Evolutionary conservation across 2,113 vertebrate genomes (phyloP).

Genomic region (Channa argus): DNA sequence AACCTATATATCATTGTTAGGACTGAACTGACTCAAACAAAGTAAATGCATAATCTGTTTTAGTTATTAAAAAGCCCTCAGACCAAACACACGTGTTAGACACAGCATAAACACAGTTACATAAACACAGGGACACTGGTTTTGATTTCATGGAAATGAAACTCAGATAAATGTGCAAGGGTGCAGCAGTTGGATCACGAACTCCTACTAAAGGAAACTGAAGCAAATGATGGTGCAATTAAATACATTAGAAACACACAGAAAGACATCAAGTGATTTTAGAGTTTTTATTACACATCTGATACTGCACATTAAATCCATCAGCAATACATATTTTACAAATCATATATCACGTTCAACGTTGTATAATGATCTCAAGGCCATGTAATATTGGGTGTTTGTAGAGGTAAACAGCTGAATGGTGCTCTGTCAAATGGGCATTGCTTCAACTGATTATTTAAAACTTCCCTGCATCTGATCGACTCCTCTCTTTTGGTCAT

Average conservation of each 20-base stretch:
- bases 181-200: not conserved
- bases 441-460: conserved; percentile 4
- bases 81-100: too few relatives aligned
- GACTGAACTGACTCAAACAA: too few relatives aligned
- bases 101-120: too few relatives aligned
- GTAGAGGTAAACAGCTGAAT: conserved; percentile 55
- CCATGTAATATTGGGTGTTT: conserved; percentile 70
- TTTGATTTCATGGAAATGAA: conserved; percentile 44
- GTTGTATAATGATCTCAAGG: not conserved
- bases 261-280: too few relatives aligned
- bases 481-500: not conserved
- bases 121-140: not conserved
- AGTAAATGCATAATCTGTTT: too few relatives aligned
- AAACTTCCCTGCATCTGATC: conserved; percentile 6
- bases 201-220: not conserved
- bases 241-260: too few relatives aligned
- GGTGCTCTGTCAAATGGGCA: conserved; percentile 60
- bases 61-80: too few relatives aligned
- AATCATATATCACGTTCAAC: not conserved
- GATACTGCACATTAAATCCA: too few relatives aligned
- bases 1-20: too few relatives aligned
- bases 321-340: not conserved
- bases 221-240: not conserved
- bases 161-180: not conserved
- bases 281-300: too few relatives aligned